Base-by-base conservation (phyloP, 2,113 vertebrate genomes). In the Callipepla squamata region DNA sequence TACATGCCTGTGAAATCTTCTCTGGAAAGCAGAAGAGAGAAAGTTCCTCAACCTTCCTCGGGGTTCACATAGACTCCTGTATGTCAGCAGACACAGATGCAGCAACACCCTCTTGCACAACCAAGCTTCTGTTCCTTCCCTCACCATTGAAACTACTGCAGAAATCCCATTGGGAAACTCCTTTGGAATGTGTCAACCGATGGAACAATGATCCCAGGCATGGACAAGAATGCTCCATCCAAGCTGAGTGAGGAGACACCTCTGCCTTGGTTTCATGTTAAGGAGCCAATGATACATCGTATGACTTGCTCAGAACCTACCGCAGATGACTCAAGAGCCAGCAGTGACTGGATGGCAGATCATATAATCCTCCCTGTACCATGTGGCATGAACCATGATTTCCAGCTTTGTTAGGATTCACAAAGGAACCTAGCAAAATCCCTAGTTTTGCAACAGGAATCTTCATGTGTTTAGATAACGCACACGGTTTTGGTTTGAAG, bases 1-100 rank as follows among this genome's bases (percentile, higher is more conserved):
- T 67, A 26, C 0, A 0, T n/a, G 9, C 7, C 34, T 4, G 9
- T 10, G 1, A 11, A 2, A 5, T 38, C 38, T 85, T 30, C 74
- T 79, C 44, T 48, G 36, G 42, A 21, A 32, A 32, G 50, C 14
- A 87, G 40, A 55, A 45, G 23, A 44, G 19, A 19, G 73, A 36
- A 88, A 72, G 61, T 15, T 45, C 51, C 15, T 42, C 53, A 58
- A 83, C 11, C 36, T 47, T 4, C 61, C 77, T 19, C 44, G 80
- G 30, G 48, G 53, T 30, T 17, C 10, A 4, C 1, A 1, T 2
- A 22, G 47, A 19, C 77, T 90, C 68, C 72, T 45, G 45, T 58
- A 23, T 16, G 30, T 23, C 61, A 17, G 18, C 1, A 3, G 77
- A 70, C 23, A 58, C 13, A 32, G 42, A 45, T 38, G 20, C 18